Conservation (phyloP, 2,113 vertebrate genomes). For the Gobius niger region DNA sequence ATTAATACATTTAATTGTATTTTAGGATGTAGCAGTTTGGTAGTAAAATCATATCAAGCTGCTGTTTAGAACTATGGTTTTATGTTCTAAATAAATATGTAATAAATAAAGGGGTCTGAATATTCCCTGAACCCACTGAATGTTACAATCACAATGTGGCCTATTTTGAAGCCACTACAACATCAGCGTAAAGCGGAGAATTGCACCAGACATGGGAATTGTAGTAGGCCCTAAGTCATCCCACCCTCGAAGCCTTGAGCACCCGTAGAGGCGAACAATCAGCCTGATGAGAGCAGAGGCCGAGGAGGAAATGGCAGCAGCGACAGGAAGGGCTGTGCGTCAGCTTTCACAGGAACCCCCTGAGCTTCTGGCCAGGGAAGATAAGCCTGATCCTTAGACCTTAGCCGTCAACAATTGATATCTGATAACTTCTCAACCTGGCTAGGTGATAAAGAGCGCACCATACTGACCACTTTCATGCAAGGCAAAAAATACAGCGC, state of each 20-base stretch:
- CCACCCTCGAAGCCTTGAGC: conserved; percentile 22
- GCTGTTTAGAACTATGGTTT: no score
- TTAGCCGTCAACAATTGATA: conserved; percentile 61
- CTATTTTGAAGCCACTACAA: not conserved
- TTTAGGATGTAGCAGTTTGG: no score
- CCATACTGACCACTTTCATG: conserved; percentile 20
- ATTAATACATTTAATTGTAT: no score
- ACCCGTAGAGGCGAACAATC: conserved; percentile 78
- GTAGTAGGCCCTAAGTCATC: conserved; percentile 27
- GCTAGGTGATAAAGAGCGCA: conserved; percentile 54
- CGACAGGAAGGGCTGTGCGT: conserved; percentile 82
- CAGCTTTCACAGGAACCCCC: conserved; percentile 79
- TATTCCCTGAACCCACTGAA: not conserved
- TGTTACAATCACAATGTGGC: not conserved
- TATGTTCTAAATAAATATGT: no score
- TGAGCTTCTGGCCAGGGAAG: conserved; percentile 78
- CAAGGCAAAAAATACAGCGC: not conserved
- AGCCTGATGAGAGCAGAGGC: conserved; percentile 73
- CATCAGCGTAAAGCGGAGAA: conserved; percentile 17
- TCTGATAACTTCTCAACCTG: conserved; percentile 72
- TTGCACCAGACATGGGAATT: conserved; percentile 25
- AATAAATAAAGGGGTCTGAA: no score
- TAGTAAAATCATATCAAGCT: no score
- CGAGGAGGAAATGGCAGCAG: conserved; percentile 79
- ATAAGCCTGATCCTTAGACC: conserved; percentile 81